A percentile compares a stretch with the other conserved stretches of the same genome.
phyloP scores from a whole-genome alignment of 2,888 invertebrate species.

The Strigamia crassipes region DNA sequence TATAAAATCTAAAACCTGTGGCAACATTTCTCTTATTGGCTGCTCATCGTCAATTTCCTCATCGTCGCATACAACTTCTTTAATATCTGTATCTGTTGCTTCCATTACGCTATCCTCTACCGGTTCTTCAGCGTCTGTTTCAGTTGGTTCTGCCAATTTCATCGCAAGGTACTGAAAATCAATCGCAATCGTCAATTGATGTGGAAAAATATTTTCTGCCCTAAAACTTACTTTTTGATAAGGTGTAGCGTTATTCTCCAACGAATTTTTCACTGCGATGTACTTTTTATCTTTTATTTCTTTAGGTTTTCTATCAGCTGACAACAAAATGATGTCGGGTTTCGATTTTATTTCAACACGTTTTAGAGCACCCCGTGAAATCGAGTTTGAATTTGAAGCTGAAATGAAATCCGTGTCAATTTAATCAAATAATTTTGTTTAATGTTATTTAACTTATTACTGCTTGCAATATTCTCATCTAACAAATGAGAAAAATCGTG shows the following conservation, averaged over 20 bases:
- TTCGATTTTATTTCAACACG: not conserved
- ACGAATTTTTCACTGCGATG: not conserved
- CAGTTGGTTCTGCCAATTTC: not conserved
- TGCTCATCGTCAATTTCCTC: not conserved
- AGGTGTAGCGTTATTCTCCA: not conserved
- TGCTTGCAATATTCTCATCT: conserved; percentile 55
- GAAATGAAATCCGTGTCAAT: not conserved
- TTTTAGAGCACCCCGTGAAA: not conserved
- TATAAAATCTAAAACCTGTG: not conserved
- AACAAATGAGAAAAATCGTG: conserved; percentile 66
- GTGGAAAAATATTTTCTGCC: not conserved
- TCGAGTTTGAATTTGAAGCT: not conserved
- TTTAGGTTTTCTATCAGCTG: not conserved
- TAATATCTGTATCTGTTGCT: not conserved
- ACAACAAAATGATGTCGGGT: not conserved
- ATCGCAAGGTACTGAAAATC: not conserved
- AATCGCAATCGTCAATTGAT: not conserved
- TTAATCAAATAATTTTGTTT: not conserved
- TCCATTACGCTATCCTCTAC: not conserved
- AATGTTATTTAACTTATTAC: not conserved
- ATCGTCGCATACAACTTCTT: not conserved
- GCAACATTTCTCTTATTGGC: not conserved
- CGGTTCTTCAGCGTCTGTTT: not conserved
- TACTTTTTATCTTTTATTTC: not conserved
- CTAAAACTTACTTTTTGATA: not conserved